phyloP scores from a whole-genome alignment of 2,113 vertebrate species.

The Syngnathus scovelli region DNA sequence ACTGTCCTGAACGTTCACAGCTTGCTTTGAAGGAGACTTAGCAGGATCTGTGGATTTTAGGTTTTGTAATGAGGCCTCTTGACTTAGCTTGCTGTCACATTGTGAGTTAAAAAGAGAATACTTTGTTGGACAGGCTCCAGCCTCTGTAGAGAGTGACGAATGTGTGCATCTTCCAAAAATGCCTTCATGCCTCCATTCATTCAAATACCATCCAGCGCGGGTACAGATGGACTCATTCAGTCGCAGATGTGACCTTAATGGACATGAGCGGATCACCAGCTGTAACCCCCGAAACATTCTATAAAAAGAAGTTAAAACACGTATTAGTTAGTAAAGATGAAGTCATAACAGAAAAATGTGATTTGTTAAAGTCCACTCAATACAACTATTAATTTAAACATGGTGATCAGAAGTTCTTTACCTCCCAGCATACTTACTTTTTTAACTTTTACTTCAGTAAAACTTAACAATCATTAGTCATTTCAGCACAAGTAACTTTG shows the following conservation, averaged over 20 bases:
- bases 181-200: not conserved
- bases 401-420: too few species aligned
- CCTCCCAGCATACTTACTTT: too few species aligned
- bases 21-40: constrained; percentile 16
- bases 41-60: constrained; percentile 7
- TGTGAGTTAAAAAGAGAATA: constrained; percentile 6
- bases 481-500: not conserved
- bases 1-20: constrained; percentile 15
- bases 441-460: too few species aligned
- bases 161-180: not conserved
- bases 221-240: constrained; percentile 31
- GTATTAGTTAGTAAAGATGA: not conserved
- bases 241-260: constrained; percentile 30
- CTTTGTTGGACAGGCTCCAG: not conserved
- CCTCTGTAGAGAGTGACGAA: constrained; percentile 6
- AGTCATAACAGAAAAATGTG: not conserved
- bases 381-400: too few species aligned
- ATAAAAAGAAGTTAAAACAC: not conserved
- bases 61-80: constrained; percentile 10
- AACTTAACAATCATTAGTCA: too few species aligned
- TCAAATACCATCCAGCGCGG: constrained; percentile 11
- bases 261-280: constrained; percentile 37
- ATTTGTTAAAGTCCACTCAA: too few species aligned
- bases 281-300: constrained; percentile 64
- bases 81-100: constrained; percentile 1